These are phyloP conservation scores for Mormyrus proboscirostris DNA, from an alignment of 2,797 vertebrate genomes.

Conservation along the genomic window DNA sequence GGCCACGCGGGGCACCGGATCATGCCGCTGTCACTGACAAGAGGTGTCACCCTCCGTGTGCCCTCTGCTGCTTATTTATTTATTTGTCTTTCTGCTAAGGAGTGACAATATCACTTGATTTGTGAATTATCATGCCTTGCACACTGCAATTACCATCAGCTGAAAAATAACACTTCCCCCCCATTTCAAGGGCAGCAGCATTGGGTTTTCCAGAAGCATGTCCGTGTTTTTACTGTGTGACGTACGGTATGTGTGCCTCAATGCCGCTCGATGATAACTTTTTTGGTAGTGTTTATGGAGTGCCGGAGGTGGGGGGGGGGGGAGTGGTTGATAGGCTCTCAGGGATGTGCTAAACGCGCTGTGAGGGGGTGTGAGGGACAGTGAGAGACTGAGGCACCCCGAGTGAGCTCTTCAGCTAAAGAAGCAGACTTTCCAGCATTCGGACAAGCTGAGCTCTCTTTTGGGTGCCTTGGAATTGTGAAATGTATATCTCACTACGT, in stretches of 20 bases:
- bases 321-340: not conserved
- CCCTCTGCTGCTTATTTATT: conserved; percentile 7
- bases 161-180: not conserved
- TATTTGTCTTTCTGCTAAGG: conserved; percentile 16
- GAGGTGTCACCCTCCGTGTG: not conserved
- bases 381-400: not conserved
- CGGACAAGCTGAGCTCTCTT: not conserved
- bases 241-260: not conserved
- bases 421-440: not conserved
- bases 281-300: not conserved
- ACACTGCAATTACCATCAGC: conserved; percentile 20
- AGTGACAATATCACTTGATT: conserved; percentile 18
- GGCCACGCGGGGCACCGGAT: not conserved
- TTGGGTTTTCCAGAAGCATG: not conserved
- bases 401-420: not conserved
- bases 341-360: not conserved
- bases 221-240: not conserved
- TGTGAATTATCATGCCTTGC: conserved; percentile 18
- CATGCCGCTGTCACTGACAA: conserved; percentile 6
- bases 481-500: not conserved
- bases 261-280: not conserved
- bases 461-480: not conserved
- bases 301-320: not conserved
- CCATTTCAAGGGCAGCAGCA: not conserved
- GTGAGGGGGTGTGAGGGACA: not conserved